phyloP scores from a whole-genome alignment of 2,888 invertebrate species.

The Choreutis nemorana region DNA sequence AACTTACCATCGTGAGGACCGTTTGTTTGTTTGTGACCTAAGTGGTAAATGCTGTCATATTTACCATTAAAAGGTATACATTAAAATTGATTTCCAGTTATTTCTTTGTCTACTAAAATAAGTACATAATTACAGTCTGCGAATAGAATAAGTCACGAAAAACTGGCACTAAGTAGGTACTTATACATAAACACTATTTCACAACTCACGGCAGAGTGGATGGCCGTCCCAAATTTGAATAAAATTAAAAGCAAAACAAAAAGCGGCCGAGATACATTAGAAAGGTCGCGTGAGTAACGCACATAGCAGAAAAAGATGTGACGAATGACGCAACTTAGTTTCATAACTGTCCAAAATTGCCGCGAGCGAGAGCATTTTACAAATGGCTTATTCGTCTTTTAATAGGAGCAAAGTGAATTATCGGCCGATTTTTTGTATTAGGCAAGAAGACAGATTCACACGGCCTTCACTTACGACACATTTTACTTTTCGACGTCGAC shows the following conservation, averaged over 20 bases:
- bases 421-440: constrained; percentile 32
- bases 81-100: no score
- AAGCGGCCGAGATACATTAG: constrained; percentile 17
- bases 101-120: no score
- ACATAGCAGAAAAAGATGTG: constrained; percentile 32
- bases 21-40: no score
- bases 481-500: constrained; percentile 38
- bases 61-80: no score
- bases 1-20: no score
- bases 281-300: constrained; percentile 34
- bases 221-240: constrained; percentile 2
- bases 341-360: constrained; percentile 46
- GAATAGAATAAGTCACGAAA: no score
- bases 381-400: constrained; percentile 43
- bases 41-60: no score
- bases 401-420: constrained; percentile 44
- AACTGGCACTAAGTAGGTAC: no score
- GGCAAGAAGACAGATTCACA: constrained; percentile 43
- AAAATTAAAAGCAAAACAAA: constrained; percentile 7
- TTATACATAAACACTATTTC: no score
- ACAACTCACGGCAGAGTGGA: no score
- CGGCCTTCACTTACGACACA: constrained; percentile 54
- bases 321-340: constrained; percentile 35
- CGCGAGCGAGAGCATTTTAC: constrained; percentile 46
- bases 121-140: no score